Conservation (phyloP, 1,140 invertebrate species). For the Oryctes rhinoceros region DNA sequence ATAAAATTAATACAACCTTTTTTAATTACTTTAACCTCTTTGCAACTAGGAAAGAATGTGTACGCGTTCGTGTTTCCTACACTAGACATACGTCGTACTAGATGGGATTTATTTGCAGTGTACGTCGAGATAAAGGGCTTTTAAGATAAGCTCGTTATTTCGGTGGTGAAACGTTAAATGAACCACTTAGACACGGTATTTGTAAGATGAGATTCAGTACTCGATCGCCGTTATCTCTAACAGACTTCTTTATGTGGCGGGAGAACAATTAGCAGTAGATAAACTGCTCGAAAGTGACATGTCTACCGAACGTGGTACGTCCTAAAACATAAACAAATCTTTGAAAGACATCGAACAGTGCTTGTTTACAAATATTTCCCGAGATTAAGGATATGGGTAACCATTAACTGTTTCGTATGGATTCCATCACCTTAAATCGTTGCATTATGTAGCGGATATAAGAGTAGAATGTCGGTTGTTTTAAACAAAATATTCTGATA, state of each 20-base stretch:
- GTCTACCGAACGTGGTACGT: neutral
- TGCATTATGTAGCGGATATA: too few species aligned
- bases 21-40: neutral
- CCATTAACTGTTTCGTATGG: neutral
- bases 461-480: too few species aligned
- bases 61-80: neutral
- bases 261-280: slow-evolving; percentile 13
- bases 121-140: neutral
- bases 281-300: neutral
- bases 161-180: slow-evolving; percentile 33
- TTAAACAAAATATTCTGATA: too few species aligned
- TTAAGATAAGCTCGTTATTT: slow-evolving; percentile 29
- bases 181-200: slow-evolving; percentile 17
- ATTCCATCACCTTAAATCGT: too few species aligned
- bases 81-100: neutral
- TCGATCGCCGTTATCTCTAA: neutral
- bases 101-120: neutral
- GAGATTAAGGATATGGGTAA: neutral
- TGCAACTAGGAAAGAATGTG: neutral
- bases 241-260: slow-evolving; percentile 17
- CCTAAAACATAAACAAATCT: neutral
- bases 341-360: neutral
- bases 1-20: too few species aligned
- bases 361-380: slow-evolving; percentile 5
- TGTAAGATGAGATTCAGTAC: neutral